A percentile compares a stretch with the other conserved stretches of the same genome.
Conservation (phyloP, 2,113 vertebrate genomes). For the Dipodomys ordii region DNA sequence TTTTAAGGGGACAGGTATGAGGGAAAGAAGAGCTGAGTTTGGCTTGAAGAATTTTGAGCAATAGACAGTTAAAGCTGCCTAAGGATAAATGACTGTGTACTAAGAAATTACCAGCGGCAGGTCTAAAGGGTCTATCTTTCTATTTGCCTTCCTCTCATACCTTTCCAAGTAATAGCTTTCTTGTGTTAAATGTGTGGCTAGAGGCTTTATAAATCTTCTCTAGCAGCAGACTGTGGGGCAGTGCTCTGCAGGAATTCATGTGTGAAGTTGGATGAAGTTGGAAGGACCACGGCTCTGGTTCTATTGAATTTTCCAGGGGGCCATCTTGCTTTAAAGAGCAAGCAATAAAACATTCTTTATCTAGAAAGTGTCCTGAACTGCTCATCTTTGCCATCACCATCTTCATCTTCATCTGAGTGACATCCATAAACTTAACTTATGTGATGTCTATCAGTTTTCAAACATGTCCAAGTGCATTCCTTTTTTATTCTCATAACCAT, state of each 20-base stretch:
- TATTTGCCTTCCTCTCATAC: accelerated
- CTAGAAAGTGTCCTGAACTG: background rate
- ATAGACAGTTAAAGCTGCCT: accelerated
- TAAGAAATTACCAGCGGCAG: background rate
- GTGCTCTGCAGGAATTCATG: background rate
- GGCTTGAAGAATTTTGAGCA: background rate
- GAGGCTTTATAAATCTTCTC: background rate
- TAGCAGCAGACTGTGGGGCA: accelerated
- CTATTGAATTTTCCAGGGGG: background rate
- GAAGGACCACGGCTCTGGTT: background rate
- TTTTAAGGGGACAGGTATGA: background rate
- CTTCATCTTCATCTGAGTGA: background rate
- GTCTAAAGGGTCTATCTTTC: accelerated
- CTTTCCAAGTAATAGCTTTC: background rate
- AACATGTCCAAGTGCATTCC: no score
- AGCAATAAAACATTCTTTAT: background rate
- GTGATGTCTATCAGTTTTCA: background rate
- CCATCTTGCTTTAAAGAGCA: background rate
- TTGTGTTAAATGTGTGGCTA: background rate
- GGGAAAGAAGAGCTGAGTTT: background rate
- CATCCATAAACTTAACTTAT: background rate
- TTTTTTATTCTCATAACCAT: background rate
- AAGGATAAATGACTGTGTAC: background rate
- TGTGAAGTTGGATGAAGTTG: background rate
- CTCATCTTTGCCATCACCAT: background rate